Base-by-base conservation (phyloP, 2,888 invertebrate genomes). In the Gastracanthus pulcherrimus region DNA sequence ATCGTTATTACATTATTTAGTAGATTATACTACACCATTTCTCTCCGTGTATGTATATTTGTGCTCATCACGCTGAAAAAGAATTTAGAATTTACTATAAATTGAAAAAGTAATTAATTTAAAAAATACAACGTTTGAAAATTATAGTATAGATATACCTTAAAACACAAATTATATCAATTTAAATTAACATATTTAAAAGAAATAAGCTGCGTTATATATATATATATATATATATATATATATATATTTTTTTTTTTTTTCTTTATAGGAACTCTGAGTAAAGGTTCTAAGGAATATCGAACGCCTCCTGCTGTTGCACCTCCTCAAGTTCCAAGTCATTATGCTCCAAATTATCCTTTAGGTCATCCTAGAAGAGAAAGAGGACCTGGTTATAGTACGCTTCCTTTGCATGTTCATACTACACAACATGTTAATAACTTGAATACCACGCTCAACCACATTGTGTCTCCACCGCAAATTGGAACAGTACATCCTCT, bases 251-350 rank as follows among this genome's bases (percentile, higher is more conserved):
- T 26, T 16, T 38, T 38, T 71, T 62, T 60, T 19, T 38, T 34
- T 78, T 0, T 76, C 23, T 87, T 85, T 76, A 84, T 85, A 84
- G 94, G 94, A 51, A 95, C 95, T 1, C 88, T 94, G 92, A 96
- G 96, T 81, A 96, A 96, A 91, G 95, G 96, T 11, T 93, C 93
- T 34, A 94, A 96, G 55, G 98, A 98, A 90, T 98, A 98, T 92
- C 94, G 98, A 85, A 98, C 98, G 13, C 98, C 98, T n/a, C 98
- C 98, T 1, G 98, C 97, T 4, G 98, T 98, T 34, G 98, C 98
- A 48, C 98, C 98, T 3, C 98, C 98, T 7, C 98, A 98, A 92
- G 97, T 97, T 85, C 98, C 98, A n/a, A 97, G 97, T 87, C 98
- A 98, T 92, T 98, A 98, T 92, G 98, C 98, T 16, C 98, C 98